Evolutionary conservation across 2,888 invertebrate genomes (phyloP).

Genomic region (Pseudanteris insignis): DNA sequence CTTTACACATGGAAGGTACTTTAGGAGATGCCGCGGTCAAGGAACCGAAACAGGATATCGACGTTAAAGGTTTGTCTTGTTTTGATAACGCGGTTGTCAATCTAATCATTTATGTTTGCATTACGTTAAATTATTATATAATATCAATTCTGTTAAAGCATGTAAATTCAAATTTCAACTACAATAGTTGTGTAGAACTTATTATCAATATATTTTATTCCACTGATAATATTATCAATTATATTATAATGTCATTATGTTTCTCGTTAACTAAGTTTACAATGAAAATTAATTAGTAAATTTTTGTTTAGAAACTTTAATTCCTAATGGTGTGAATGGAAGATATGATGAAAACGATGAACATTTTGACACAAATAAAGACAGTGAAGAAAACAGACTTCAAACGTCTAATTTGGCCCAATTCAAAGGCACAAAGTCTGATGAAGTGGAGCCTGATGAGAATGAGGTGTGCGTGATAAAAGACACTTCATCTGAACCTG

Average conservation of each 20-base stretch:
- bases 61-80: constrained; percentile 54
- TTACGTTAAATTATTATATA: too few species aligned
- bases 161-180: too few species aligned
- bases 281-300: too few species aligned
- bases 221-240: too few species aligned
- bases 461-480: constrained; percentile 55
- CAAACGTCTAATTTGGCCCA: constrained; percentile 27
- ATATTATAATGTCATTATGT: too few species aligned
- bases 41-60: constrained; percentile 59
- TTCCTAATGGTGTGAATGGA: constrained; percentile 67
- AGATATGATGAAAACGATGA: constrained; percentile 57
- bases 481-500: constrained; percentile 47
- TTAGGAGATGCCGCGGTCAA: constrained; percentile 63
- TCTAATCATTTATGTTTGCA: too few species aligned
- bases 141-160: too few species aligned
- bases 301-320: constrained; percentile 59
- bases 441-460: constrained; percentile 53
- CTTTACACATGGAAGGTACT: constrained; percentile 65
- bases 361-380: constrained; percentile 44
- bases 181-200: too few species aligned
- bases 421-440: constrained; percentile 8
- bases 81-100: too few species aligned
- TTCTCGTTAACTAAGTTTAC: too few species aligned
- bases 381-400: constrained; percentile 46
- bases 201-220: too few species aligned